Evolutionary conservation across 2,888 invertebrate species (phyloP).

Genomic region (Muscina levida): DNA sequence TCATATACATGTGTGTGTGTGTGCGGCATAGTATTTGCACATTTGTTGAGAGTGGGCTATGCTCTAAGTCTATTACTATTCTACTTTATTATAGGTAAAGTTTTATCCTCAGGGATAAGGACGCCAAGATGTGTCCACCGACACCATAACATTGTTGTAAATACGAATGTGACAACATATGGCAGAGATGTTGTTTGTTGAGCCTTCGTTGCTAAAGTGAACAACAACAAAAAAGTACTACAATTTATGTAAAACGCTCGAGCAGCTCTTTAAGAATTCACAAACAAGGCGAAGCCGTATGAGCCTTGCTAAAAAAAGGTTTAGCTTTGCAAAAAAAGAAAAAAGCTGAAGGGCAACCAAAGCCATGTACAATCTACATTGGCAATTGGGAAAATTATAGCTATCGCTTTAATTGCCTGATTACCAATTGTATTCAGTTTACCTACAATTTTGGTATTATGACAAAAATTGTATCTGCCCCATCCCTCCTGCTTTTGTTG

Average conservation of each 20-base stretch:
- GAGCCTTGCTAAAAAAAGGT: not conserved
- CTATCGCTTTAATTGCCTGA: conserved; percentile 47
- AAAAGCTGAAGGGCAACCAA: conserved; percentile 13
- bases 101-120: conserved; percentile 57
- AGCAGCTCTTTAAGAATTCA: conserved; percentile 26
- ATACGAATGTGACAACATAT: conserved; percentile 67
- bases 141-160: conserved; percentile 27
- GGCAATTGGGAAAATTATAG: conserved; percentile 15
- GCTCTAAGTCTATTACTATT: conserved; percentile 70
- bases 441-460: conserved; percentile 31
- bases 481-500: not conserved
- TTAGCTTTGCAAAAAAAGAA: not conserved
- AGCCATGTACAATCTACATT: not conserved
- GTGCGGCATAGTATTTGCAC: not conserved
- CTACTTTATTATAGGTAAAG: conserved; percentile 65
- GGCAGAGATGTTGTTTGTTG: conserved; percentile 52
- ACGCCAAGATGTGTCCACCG: not conserved
- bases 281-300: conserved; percentile 24
- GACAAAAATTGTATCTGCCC: conserved; percentile 27
- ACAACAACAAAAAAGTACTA: no score
- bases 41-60: conserved; percentile 51
- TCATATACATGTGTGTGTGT: conserved; percentile 21
- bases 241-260: conserved; percentile 50
- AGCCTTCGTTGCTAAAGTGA: conserved; percentile 36
- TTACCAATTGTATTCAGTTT: conserved; percentile 41